A percentile compares a stretch with the other conserved stretches of the same genome.
phyloP scores from a whole-genome alignment of 2,113 vertebrate species.

The Apodemus sylvaticus region DNA sequence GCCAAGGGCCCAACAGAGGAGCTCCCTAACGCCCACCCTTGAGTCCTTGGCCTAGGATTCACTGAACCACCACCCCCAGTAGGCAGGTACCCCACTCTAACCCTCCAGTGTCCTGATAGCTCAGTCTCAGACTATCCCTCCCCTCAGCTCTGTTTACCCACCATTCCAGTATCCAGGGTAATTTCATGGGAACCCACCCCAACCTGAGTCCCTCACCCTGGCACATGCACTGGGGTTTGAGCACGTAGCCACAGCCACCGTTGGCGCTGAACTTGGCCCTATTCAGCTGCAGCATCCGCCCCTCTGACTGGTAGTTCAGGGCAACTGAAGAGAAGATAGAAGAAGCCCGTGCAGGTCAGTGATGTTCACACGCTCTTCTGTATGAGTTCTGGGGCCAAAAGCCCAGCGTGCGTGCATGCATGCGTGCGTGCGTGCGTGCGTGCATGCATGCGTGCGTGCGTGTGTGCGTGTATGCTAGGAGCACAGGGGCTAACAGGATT shows the following conservation, averaged over 20 bases:
- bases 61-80: neutral
- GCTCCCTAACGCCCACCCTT: neutral
- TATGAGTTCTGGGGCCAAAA: neutral
- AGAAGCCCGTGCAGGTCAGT: rapidly evolving
- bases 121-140: neutral
- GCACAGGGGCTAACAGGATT: neutral
- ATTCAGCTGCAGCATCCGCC: constrained; percentile 96
- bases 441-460: no score
- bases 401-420: rapidly evolving
- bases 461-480: rapidly evolving
- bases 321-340: constrained; percentile 87
- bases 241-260: constrained; percentile 96
- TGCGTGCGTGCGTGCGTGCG: no score
- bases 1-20: neutral
- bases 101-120: neutral
- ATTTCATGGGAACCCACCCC: rapidly evolving
- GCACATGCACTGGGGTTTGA: constrained; percentile 96
- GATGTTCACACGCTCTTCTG: rapidly evolving
- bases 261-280: constrained; percentile 97
- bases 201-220: constrained; percentile 87
- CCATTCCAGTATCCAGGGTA: rapidly evolving
- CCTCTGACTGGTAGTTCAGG: constrained; percentile 98
- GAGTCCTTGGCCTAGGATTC: neutral
- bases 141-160: neutral
- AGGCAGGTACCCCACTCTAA: neutral